A percentile compares a stretch with the other conserved stretches of the same genome.
Evolutionary conservation across 2,888 invertebrate genomes (phyloP).

Genomic region (Andrena chrysosceles): DNA sequence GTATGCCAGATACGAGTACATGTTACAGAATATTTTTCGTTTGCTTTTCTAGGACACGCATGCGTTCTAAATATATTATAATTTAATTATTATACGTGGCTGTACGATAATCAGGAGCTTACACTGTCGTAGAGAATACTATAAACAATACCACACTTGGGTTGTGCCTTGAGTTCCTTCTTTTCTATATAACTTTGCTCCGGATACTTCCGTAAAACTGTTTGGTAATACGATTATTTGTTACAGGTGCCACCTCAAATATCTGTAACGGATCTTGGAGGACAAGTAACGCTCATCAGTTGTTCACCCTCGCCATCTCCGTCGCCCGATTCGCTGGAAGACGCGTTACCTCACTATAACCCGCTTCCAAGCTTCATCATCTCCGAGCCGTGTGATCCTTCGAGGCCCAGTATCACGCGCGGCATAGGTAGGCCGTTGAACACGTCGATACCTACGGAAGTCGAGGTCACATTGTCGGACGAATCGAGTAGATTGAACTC

Average conservation of each 20-base stretch:
- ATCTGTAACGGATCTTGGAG: constrained; percentile 95
- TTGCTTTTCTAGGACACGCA: constrained; percentile 6
- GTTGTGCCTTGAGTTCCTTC: constrained; percentile 7
- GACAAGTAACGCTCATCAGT: constrained; percentile 92
- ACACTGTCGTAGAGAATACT: background rate
- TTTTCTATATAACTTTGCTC: background rate
- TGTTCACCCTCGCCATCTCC: constrained; percentile 89
- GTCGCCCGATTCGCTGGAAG: constrained; percentile 83
- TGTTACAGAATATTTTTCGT: background rate
- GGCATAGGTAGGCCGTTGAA: constrained; percentile 88
- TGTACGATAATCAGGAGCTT: background rate
- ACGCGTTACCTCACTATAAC: constrained; percentile 80
- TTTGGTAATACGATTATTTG: background rate
- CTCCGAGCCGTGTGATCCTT: constrained; percentile 90
- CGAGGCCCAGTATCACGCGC: constrained; percentile 92
- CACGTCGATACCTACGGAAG: constrained; percentile 81
- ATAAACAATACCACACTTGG: background rate
- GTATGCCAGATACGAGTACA: too few species aligned
- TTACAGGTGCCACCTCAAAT: constrained; percentile 90
- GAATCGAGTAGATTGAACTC: constrained; percentile 93
- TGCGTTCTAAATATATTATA: constrained; percentile 10
- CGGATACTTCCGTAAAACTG: too few species aligned
- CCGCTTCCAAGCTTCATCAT: constrained; percentile 87
- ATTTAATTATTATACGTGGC: constrained; percentile 16
- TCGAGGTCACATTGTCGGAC: constrained; percentile 92